Evolutionary conservation across 2,113 vertebrate species (phyloP).

Genomic region (Xenopus borealis): DNA sequence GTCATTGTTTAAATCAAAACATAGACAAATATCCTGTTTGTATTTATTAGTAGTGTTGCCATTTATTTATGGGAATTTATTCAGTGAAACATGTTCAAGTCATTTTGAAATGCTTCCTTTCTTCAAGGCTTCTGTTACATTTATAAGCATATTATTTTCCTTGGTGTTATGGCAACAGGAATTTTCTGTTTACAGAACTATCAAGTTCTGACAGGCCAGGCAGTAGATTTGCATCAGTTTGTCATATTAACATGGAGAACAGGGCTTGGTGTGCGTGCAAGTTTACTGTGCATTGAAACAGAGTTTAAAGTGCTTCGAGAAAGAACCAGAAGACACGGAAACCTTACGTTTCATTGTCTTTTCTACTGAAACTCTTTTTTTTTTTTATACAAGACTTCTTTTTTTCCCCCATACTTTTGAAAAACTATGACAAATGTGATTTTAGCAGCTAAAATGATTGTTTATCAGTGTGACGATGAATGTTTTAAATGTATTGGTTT

Average conservation of each 20-base stretch:
- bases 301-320: constrained; percentile 25
- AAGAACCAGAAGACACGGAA: constrained; percentile 37
- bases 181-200: constrained; percentile 61
- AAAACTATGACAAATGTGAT: too few species aligned
- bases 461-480: too few species aligned
- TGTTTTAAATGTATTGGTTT: too few species aligned
- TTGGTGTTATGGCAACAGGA: constrained; percentile 65
- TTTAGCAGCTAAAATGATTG: too few species aligned
- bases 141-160: constrained; percentile 62
- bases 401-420: too few species aligned
- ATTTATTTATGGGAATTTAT: constrained; percentile 58
- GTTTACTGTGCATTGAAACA: constrained; percentile 11
- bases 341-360: neutral
- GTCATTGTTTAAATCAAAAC: constrained; percentile 46
- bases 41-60: constrained; percentile 34
- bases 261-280: accelerated
- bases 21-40: constrained; percentile 41
- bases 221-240: constrained; percentile 49
- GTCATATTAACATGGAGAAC: constrained; percentile 22
- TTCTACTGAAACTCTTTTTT: too few species aligned
- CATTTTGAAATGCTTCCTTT: constrained; percentile 54
- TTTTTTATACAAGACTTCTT: too few species aligned
- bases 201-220: constrained; percentile 60
- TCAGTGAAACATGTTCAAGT: constrained; percentile 49
- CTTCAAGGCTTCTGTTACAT: constrained; percentile 55